Evolutionary conservation across 2,797 vertebrate species (phyloP), one percentile per base, ranked within the genome.

Genomic region (Sebastes oblongus): DNA sequence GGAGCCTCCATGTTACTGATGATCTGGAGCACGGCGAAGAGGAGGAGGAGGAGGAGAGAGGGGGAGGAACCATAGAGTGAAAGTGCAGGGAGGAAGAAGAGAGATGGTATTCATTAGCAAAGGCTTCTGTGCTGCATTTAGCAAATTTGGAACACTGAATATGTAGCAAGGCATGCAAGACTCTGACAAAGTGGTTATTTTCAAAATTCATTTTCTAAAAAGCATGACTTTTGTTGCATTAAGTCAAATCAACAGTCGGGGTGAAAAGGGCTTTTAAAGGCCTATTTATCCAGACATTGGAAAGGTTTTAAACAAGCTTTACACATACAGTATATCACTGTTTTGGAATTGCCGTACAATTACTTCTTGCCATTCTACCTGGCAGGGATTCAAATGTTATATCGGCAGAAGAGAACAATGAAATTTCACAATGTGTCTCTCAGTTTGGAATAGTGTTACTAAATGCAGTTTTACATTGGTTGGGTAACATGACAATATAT

Each of bases 1-100:
- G 98, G 97, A 97, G 98, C 96, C 95, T 99, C 98, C 98, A 99
- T 99, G 97, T 98, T 99, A 97, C 98, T 99, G 96, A 99, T 99
- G 97, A 99, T 99, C 98, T 99, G 94, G 73, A 93, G 86, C 24
- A 62, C n/a, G 32, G 32, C 4, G 32, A 54, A 69, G 50, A 75
- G 13, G 82, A 18, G 71, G 34, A 52, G 36, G 36, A 39, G 36
- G 39, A 42, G 61, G 66, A 50, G 52, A 54, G 14, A 54, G 46
- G 39, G 34, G 72, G 60, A 71, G 55, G 71, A 69, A 30, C 46
- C 67, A 62, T 2, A 39, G 42, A 68, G 10, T 59, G 25, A 39
- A 72, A 67, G 55, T 46, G 46, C 55, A 71, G 69, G 66, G 42
- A 60, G 67, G 30, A 52, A 60, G 52, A 80, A 4, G 52, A 82